These are phyloP conservation scores for Notarius lentiginosus DNA, from an alignment of 2,113 vertebrate species.

Conservation along the genomic window DNA sequence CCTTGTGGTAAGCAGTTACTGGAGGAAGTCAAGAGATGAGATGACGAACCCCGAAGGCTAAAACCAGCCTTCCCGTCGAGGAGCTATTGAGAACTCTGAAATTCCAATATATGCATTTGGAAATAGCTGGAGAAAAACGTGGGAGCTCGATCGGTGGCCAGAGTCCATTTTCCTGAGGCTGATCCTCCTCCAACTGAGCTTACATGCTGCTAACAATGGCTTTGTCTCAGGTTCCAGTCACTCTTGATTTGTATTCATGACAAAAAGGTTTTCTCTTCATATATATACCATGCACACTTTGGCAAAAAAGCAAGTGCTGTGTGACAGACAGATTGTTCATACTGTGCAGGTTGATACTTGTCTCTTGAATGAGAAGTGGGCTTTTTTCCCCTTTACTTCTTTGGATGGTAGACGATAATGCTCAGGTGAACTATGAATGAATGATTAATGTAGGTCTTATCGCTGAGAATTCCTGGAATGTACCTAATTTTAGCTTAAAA, in stretches of 20 bases:
- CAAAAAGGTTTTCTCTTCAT: constrained; percentile 44
- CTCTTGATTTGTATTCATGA: constrained; percentile 55
- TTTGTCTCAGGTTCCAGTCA: constrained; percentile 57
- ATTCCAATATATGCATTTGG: constrained; percentile 70
- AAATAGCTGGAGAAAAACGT: constrained; percentile 67
- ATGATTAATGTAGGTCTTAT: constrained; percentile 50
- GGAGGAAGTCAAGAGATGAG: constrained; percentile 71
- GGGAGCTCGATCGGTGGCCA: constrained; percentile 66
- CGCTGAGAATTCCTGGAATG: constrained; percentile 44
- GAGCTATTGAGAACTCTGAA: constrained; percentile 73
- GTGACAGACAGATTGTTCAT: constrained; percentile 31
- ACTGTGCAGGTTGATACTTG: constrained; percentile 51
- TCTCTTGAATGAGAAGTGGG: constrained; percentile 50
- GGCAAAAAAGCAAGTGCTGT: neutral
- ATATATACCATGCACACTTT: constrained; percentile 26
- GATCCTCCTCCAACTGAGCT: constrained; percentile 55
- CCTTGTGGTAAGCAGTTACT: constrained; percentile 73
- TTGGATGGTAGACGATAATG: constrained; percentile 53
- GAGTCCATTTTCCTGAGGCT: constrained; percentile 41
- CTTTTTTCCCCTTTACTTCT: constrained; percentile 26
- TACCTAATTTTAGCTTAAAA: constrained; percentile 35
- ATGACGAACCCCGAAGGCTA: constrained; percentile 67
- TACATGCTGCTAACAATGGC: constrained; percentile 53
- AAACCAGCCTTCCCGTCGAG: constrained; percentile 69
- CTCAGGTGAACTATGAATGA: constrained; percentile 51